These are phyloP conservation scores for Chlamydotis undulata DNA, from an alignment of 2,113 vertebrate genomes.

Conservation along the genomic window DNA sequence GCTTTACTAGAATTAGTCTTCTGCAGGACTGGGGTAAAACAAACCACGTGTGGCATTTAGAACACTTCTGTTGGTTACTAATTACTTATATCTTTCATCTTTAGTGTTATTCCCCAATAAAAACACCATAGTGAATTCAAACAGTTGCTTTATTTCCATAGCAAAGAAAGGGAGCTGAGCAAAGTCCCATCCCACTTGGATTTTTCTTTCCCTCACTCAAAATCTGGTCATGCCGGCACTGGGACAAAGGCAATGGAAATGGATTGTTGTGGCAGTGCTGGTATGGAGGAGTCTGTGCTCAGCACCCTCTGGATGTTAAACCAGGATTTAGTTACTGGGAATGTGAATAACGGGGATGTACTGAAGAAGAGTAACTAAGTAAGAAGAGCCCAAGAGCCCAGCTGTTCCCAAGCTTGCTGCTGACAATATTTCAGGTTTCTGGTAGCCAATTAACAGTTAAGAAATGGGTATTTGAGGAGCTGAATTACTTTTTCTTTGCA, in stretches of 20 bases:
- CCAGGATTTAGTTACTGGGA: not conserved
- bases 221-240: not conserved
- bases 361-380: not conserved
- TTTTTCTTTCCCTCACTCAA: not conserved
- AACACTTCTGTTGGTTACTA: not conserved
- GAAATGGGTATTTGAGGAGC: not conserved
- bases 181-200: not conserved
- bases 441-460: not conserved
- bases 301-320: not conserved
- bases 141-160: not conserved
- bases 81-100: not conserved
- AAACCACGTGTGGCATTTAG: not conserved
- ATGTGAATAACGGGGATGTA: not conserved
- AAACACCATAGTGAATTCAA: not conserved
- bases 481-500: not conserved
- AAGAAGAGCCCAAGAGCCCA: not conserved
- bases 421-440: not conserved
- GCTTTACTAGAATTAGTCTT: no score
- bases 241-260: not conserved
- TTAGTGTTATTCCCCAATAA: not conserved
- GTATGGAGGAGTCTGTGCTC: not conserved
- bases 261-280: not conserved
- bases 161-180: not conserved
- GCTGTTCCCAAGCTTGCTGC: not conserved
- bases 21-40: fast-evolving